Conservation (phyloP, 2,113 vertebrate species). For the Poecile atricapillus region DNA sequence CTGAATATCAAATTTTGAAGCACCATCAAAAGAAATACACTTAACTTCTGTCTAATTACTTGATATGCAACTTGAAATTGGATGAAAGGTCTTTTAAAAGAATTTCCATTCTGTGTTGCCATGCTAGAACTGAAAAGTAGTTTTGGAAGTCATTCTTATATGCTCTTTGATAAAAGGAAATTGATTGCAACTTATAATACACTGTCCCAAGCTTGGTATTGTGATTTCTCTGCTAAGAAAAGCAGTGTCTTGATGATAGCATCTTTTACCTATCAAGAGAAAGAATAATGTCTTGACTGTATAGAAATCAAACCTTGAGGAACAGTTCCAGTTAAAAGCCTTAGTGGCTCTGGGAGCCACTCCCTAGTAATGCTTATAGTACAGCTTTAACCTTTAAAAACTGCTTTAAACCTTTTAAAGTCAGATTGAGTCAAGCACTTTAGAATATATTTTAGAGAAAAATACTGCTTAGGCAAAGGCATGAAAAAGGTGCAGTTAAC, state of each 20-base stretch:
- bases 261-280: not conserved
- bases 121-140: not conserved
- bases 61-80: not conserved
- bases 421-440: not conserved
- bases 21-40: not conserved
- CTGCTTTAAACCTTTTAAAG: not conserved
- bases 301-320: not conserved
- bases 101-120: not conserved
- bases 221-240: not conserved
- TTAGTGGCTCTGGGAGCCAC: not conserved
- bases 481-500: not conserved
- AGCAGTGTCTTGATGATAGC: not conserved
- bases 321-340: not conserved
- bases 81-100: not conserved
- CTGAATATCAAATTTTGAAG: not conserved
- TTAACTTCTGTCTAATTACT: not conserved
- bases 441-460: not conserved
- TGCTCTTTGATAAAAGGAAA: not conserved
- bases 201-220: not conserved
- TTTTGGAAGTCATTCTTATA: not conserved
- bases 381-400: not conserved
- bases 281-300: not conserved
- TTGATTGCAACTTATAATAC: not conserved
- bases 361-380: not conserved
- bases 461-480: not conserved